Conservation (phyloP, 1,140 invertebrate species). For the Cherax quadricarinatus region DNA sequence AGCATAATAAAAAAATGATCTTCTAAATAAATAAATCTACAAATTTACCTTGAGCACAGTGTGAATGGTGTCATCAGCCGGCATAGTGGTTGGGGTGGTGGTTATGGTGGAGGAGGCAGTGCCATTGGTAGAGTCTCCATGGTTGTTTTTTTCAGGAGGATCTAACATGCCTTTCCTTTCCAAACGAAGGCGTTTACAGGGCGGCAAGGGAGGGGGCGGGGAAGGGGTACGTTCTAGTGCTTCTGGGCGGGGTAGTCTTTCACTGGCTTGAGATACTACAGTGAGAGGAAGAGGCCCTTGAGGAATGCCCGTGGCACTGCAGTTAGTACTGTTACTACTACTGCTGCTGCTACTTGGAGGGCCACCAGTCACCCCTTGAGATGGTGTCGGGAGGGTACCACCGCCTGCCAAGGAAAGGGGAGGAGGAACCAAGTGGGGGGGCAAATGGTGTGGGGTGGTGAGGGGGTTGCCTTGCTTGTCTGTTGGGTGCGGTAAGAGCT, state of each 20-base stretch:
- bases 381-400: conserved; percentile 29
- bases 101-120: conserved; percentile 42
- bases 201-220: conserved; percentile 49
- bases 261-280: conserved; percentile 1
- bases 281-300: conserved; percentile 45
- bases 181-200: conserved; percentile 45
- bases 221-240: conserved; percentile 43
- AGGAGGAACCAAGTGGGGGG: conserved; percentile 39
- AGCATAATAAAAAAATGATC: too few relatives aligned
- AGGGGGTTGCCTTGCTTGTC: conserved; percentile 28
- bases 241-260: conserved; percentile 27
- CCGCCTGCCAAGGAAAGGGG: conserved; percentile 24
- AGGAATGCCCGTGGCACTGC: conserved; percentile 19
- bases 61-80: conserved; percentile 33
- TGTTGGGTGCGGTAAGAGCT: conserved; percentile 57
- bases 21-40: neutral
- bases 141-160: conserved; percentile 53
- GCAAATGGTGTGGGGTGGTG: conserved; percentile 11
- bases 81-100: conserved; percentile 35
- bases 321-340: conserved; percentile 42
- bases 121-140: conserved; percentile 41
- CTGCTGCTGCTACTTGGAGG: conserved; percentile 51
- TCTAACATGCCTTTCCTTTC: conserved; percentile 37
- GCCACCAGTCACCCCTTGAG: conserved; percentile 26
- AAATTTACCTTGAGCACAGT: conserved; percentile 50